A percentile compares a stretch with the other conserved stretches of the same genome.
Evolutionary conservation across 2,888 invertebrate species (phyloP).

Genomic region (Leptothorax acervorum): DNA sequence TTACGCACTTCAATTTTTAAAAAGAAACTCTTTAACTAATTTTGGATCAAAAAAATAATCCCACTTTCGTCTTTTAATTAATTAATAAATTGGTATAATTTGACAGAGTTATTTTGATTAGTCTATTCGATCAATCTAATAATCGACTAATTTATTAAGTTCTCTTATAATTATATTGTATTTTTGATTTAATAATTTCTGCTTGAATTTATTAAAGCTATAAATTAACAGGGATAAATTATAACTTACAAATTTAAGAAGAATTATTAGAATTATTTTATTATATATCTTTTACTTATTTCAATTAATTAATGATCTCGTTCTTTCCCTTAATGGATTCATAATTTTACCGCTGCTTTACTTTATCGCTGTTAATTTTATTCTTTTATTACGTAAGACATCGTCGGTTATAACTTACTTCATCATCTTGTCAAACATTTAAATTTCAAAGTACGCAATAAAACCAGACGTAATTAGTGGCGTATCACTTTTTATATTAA

Average conservation of each 20-base stretch:
- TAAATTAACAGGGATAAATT: background rate
- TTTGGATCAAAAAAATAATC: background rate
- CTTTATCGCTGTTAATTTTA: constrained; percentile 8
- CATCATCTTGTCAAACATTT: background rate
- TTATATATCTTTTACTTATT: constrained; percentile 1
- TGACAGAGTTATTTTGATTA: background rate
- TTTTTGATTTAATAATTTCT: background rate
- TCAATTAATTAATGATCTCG: background rate
- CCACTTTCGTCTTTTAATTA: background rate
- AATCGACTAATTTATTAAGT: background rate
- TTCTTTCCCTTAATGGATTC: background rate
- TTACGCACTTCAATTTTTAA: background rate
- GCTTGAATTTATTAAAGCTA: background rate
- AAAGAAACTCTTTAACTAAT: background rate
- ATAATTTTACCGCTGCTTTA: background rate
- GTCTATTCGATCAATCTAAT: background rate
- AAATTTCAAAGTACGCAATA: constrained; percentile 20
- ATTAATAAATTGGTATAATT: background rate
- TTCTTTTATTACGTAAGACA: constrained; percentile 14
- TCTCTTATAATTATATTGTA: background rate
- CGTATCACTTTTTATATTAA: constrained; percentile 2
- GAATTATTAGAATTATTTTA: background rate
- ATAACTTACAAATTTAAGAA: background rate
- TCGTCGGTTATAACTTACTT: constrained; percentile 3
- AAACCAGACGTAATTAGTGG: background rate